Evolutionary conservation across 2,797 vertebrate species (phyloP), one percentile per base, ranked within the genome.

Genomic region (Rhinoraja longicauda): DNA sequence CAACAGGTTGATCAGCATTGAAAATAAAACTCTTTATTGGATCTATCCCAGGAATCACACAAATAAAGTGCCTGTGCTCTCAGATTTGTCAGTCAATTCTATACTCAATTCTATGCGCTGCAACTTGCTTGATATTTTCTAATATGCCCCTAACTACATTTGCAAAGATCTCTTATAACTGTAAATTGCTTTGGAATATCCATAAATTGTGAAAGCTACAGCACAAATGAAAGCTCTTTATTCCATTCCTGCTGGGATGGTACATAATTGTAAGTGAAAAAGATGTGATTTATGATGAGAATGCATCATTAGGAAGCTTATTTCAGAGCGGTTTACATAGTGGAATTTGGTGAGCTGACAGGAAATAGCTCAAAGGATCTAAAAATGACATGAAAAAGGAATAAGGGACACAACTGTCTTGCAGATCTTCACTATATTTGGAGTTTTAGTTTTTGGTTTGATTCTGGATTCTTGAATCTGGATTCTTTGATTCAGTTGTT

Each of bases 211-310:
- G 26, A 29, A 57, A 29, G 26, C 10, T 6, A 13, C 24, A 26
- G 3, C 12, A 15, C 59, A 59, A 59, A 59, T 84, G 81, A 24
- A 5, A 5, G 4, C 10, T 26, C 26, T 75, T 15, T 26, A 45
- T 84, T 84, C 90, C 94, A 1, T 94, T 88, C 90, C 21, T 29
- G 0, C 10, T 45, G 76, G 45, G 93, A 94, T 59, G 72, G 24
- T 93, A 94, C 10, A 92, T 93, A 94, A 94, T 95, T 93, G 93
- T 93, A 93, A 93, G 91, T 93, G 78, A 93, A 95, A 95, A 95
- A 93, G 93, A n/a, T 10, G 75, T 93, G 93, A 95, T 96, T 96
- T 96, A 95, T 95, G 94, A 95, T 95, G 94, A 94, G 95, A 95
- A 94, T 93, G 94, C 94, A 95, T 94, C 95, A 95, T 94, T 94